These are phyloP conservation scores for Diadegma fenestrale DNA, from an alignment of 2,888 invertebrate genomes.

Conservation along the genomic window DNA sequence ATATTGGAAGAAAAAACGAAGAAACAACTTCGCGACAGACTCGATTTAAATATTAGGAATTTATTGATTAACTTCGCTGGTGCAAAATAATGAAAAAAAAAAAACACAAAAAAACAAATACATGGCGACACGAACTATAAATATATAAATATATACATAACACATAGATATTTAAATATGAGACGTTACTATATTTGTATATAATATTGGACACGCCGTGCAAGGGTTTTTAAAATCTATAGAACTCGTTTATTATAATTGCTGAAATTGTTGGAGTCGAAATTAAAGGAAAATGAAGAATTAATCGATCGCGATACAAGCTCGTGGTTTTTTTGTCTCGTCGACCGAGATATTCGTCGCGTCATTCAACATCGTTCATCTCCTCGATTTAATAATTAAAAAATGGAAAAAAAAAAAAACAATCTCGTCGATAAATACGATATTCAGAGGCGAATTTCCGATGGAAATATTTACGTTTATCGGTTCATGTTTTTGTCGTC, in stretches of 20 bases:
- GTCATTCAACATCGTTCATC: slow-evolving; percentile 63
- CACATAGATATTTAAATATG: slow-evolving; percentile 72
- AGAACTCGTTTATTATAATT: slow-evolving; percentile 67
- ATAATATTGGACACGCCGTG: slow-evolving; percentile 76
- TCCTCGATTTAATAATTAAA: slow-evolving; percentile 66
- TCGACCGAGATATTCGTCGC: slow-evolving; percentile 48
- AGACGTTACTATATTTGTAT: slow-evolving; percentile 79
- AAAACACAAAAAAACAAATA: slow-evolving; percentile 48
- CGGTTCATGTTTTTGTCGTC: slow-evolving; percentile 60
- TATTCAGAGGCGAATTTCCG: not conserved
- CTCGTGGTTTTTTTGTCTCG: slow-evolving; percentile 53
- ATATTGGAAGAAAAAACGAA: slow-evolving; percentile 47
- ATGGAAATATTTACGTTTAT: slow-evolving; percentile 48
- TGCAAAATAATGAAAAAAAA: too few species aligned
- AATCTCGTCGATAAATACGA: too few species aligned
- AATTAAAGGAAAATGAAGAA: slow-evolving; percentile 49
- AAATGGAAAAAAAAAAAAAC: too few species aligned
- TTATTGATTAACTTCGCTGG: slow-evolving; percentile 51
- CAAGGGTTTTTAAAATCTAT: slow-evolving; percentile 73
- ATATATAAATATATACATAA: slow-evolving; percentile 69
- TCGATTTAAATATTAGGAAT: slow-evolving; percentile 60
- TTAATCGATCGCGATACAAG: slow-evolving; percentile 32
- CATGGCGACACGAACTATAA: slow-evolving; percentile 62
- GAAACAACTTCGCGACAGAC: slow-evolving; percentile 58
- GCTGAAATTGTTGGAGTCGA: slow-evolving; percentile 64